Evolutionary conservation across 2,888 invertebrate species (phyloP).

Genomic region (Petrolisthes cinctipes): DNA sequence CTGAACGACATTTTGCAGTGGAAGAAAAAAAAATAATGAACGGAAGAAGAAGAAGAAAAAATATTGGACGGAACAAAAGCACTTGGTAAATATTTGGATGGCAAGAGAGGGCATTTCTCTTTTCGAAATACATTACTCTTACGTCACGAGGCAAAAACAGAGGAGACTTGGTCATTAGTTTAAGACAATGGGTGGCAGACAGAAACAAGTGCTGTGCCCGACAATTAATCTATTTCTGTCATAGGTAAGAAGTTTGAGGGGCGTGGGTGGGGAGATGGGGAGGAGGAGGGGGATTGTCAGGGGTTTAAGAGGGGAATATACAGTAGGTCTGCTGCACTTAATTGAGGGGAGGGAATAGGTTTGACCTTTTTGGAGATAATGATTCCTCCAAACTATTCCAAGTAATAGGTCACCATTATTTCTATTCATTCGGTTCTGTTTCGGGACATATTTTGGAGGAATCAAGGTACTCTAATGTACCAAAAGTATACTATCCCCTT

Average conservation of each 20-base stretch:
- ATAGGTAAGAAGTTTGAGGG: neutral
- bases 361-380: no score
- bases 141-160: neutral
- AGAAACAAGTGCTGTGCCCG: slow-evolving; percentile 28
- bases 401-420: no score
- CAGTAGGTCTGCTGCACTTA: no score
- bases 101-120: neutral
- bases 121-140: neutral
- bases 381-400: no score
- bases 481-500: no score
- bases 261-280: neutral
- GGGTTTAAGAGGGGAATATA: neutral
- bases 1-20: neutral
- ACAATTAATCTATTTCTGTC: slow-evolving; percentile 41
- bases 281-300: slow-evolving; percentile 3
- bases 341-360: no score
- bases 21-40: neutral
- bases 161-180: neutral
- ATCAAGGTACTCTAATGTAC: no score
- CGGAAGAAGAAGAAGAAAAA: neutral
- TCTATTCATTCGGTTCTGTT: no score
- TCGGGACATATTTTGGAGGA: no score
- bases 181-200: slow-evolving; percentile 1
- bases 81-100: neutral
- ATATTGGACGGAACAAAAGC: neutral